A percentile compares a stretch with the other conserved stretches of the same genome.
These are phyloP conservation scores for Spea hammondii DNA, from an alignment of 2,797 vertebrate genomes.

Conservation along the genomic window DNA sequence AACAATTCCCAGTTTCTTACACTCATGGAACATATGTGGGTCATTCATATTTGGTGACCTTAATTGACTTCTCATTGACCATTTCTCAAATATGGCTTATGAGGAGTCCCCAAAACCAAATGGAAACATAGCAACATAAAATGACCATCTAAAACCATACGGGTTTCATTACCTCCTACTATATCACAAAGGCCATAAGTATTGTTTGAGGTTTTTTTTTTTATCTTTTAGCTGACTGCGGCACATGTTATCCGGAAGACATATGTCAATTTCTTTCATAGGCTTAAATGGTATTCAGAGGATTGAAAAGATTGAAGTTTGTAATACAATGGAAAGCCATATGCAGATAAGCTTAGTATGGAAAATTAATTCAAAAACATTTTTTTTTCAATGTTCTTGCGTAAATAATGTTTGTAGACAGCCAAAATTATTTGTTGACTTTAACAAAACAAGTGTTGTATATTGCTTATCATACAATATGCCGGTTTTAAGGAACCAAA, in stretches of 20 bases:
- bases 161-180: background rate
- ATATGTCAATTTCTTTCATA: constrained; percentile 30
- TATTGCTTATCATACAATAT: constrained; percentile 58
- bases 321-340: constrained; percentile 40
- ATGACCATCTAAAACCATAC: background rate
- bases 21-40: no score
- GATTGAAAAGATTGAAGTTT: constrained; percentile 49
- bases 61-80: no score
- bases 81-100: no score
- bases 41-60: no score
- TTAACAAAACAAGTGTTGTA: constrained; percentile 55
- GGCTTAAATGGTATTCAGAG: background rate
- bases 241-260: constrained; percentile 2
- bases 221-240: constrained; percentile 2
- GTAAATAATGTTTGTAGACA: constrained; percentile 47
- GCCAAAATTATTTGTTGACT: constrained; percentile 54
- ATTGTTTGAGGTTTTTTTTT: background rate
- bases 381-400: constrained; percentile 47
- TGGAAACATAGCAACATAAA: no score
- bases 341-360: constrained; percentile 37
- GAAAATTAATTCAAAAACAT: background rate
- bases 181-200: background rate
- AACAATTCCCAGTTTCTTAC: no score
- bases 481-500: constrained; percentile 56
- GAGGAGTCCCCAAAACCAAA: no score